phyloP scores from a whole-genome alignment of 2,888 invertebrate species.

The Scaptomyza polygonia region DNA sequence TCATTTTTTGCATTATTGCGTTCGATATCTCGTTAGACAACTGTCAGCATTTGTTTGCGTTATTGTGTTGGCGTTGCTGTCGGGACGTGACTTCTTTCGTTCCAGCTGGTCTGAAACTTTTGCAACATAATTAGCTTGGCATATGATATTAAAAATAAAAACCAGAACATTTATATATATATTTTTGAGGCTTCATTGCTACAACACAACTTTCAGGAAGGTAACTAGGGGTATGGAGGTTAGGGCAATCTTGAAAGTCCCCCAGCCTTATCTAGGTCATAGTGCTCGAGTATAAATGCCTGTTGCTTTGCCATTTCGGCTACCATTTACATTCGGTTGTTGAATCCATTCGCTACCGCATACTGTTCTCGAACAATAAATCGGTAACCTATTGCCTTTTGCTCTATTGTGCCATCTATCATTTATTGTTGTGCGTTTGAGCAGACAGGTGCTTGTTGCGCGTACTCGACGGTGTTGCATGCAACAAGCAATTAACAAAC shows the following conservation, averaged over 20 bases:
- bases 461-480: constrained; percentile 10
- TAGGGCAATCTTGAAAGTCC: constrained; percentile 26
- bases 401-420: not conserved
- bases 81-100: constrained; percentile 22
- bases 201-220: constrained; percentile 19
- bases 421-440: constrained; percentile 24
- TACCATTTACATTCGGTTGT: constrained; percentile 38
- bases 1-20: constrained; percentile 40
- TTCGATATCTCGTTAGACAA: constrained; percentile 74
- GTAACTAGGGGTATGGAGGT: not conserved
- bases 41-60: constrained; percentile 73
- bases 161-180: constrained; percentile 11
- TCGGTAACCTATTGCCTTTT: not conserved
- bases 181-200: constrained; percentile 51
- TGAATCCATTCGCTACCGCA: constrained; percentile 24
- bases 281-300: constrained; percentile 45
- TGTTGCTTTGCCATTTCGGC: constrained; percentile 35
- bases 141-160: constrained; percentile 49
- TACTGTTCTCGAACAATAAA: constrained; percentile 2
- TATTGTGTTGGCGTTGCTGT: constrained; percentile 29
- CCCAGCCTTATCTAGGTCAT: constrained; percentile 30
- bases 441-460: constrained; percentile 12
- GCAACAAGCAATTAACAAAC: not conserved
- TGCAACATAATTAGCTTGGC: constrained; percentile 67
- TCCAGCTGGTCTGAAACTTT: constrained; percentile 72